Evolutionary conservation across 2,888 invertebrate genomes (phyloP), one percentile per base, ranked within the genome.

Genomic region (Macaria liturata): DNA sequence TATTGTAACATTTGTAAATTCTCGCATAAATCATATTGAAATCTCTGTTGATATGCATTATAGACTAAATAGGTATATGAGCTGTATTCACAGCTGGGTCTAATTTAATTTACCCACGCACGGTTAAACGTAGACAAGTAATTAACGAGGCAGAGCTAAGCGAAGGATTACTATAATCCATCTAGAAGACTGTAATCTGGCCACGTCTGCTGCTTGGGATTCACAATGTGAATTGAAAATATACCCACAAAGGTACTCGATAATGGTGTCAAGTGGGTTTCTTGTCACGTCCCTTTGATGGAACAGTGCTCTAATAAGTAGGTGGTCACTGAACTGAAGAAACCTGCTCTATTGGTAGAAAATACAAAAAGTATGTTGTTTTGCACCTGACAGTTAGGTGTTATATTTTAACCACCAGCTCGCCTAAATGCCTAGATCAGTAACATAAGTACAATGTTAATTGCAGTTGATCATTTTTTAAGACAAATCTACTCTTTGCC

Each of bases 141-240:
- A 67, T 67, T 67, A 67, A 67, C 65, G 65, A 62, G 63, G 47
- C 46, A 46, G 53, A 55, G 55, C 57, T 49, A 55, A 54, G 43
- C 62, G 52, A 59, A 66, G 51, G 48, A 64, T 62, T 57, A 54
- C 60, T 62, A 67, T 50, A 66, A 58, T 68, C 64, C 54, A 56
- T 62, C 50, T 61, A 40, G 56, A 42, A 61, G 57, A 65, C 61
- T 52, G 65, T 69, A 75, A 74, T 70, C 73, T 66, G 55, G 59
- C 57, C 72, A 74, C 75, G 76, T 75, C 64, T 65, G 62, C 66
- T 69, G 67, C 69, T 75, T 67, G 57, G 68, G 70, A 75, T 71
- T 73, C 74, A 66, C 67, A 73, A 67, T 73, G 72, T 68, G 75
- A 76, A 77, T 77, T 75, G 74, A 72, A 76, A 77, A 74, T 72